A percentile compares a stretch with the other conserved stretches of the same genome.
Evolutionary conservation across 2,797 vertebrate species (phyloP).

Genomic region (Oceanodroma leucorhoa): DNA sequence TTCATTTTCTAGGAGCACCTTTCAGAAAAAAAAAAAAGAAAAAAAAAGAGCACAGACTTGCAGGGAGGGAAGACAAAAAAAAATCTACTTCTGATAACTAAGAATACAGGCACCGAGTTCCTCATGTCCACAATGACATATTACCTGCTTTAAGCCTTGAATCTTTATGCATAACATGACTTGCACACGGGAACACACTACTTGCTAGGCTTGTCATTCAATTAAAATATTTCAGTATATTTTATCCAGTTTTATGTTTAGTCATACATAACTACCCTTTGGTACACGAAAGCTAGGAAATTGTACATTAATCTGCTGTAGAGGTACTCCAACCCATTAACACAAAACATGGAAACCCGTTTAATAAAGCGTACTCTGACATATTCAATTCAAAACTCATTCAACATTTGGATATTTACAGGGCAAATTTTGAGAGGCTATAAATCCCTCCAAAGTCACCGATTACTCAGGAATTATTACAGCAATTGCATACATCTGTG

Average conservation of each 20-base stretch:
- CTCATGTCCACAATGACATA: fast-evolving
- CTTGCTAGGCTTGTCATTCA: neutral
- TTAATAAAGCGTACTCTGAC: neutral
- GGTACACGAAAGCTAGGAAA: neutral
- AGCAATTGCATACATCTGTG: neutral
- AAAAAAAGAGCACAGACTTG: neutral
- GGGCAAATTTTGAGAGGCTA: neutral
- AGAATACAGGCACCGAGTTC: neutral
- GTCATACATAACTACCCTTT: neutral
- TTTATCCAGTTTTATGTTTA: neutral
- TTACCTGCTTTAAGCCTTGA: neutral
- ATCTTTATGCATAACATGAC: neutral
- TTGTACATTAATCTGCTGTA: neutral
- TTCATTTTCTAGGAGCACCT: neutral
- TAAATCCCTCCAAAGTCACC: neutral
- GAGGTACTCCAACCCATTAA: neutral
- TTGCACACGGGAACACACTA: neutral
- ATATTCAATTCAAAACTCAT: neutral
- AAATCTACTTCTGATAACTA: neutral
- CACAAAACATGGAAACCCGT: neutral
- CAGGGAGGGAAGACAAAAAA: neutral
- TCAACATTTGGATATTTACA: neutral
- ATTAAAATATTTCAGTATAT: neutral
- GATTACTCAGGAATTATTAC: neutral
- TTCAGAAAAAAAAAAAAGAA: neutral